Evolutionary conservation across 2,797 vertebrate genomes (phyloP), one percentile per base, ranked within the genome.

Genomic region (Gymnoscopelus microlampas): DNA sequence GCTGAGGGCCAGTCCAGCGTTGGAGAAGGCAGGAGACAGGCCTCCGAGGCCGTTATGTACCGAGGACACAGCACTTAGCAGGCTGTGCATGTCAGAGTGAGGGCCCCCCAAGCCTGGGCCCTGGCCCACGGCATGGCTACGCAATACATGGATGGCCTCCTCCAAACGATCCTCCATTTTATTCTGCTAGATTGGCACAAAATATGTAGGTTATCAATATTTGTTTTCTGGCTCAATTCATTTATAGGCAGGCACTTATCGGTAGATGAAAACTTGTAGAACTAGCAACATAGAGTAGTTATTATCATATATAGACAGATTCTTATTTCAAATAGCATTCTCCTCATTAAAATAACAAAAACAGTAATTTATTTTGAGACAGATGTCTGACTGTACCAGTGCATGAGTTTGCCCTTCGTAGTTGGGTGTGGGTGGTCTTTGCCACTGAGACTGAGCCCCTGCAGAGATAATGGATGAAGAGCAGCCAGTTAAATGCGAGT

Each of bases 111-210:
- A 85, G 57, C 88, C 88, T 0, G 95, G 91, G 0, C 94, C 93
- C 53, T 97, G 94, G 63, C 97, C 96, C 88, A 98, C 97, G 0
- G 97, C 97, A 0, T 99, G 97, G 84, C 91, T 98, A 68, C 97
- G 95, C 74, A 99, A 92, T 68, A 99, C 98, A 0, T 98, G 96
- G 79, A 99, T 99, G 70, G 97, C 98, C 91, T 99, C 97, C 9
- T 98, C 98, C 90, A 99, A 92, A 80, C 94, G 96, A 83, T 99
- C 98, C 83, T 99, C 97, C 94, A 99, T 94, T 93, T 99, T 99
- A 92, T 93, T 98, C 90, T 98, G 97, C 94, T 96, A 77, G 53
- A 71, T 1, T 63, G 64, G 75, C 13, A 70, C 3, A 72, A 15
- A 3, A 56, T 23, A 7, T 8, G 3, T 50, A 32, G 58, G 0